Conservation (phyloP, 2,888 invertebrate genomes). For the Drosophila picticornis region DNA sequence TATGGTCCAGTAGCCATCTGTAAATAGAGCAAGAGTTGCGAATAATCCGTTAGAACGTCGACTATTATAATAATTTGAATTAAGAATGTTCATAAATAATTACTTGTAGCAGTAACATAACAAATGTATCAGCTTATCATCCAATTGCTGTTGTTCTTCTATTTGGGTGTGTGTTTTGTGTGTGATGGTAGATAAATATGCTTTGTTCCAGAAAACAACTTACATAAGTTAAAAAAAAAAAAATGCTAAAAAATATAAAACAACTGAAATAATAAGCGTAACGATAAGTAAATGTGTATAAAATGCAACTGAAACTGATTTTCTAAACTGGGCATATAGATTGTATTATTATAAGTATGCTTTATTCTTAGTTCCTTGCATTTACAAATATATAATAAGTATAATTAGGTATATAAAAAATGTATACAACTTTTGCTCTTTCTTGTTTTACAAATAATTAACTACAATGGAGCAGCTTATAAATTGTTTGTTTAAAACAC, state of each 20-base stretch:
- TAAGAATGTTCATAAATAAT: constrained; percentile 37
- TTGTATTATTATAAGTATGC: constrained; percentile 51
- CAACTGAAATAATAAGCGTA: not conserved
- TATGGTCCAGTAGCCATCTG: constrained; percentile 85
- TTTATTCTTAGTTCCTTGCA: constrained; percentile 73
- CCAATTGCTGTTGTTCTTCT: constrained; percentile 41
- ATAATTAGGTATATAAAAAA: constrained; percentile 50
- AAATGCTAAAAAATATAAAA: constrained; percentile 8
- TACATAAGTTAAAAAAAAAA: constrained; percentile 3
- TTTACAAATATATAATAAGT: constrained; percentile 49
- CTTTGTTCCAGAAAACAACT: constrained; percentile 1
- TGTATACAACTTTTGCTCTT: constrained; percentile 59
- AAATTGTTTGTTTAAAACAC: constrained; percentile 45
- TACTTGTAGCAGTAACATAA: constrained; percentile 63
- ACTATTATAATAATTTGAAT: not conserved
- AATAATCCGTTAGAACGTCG: constrained; percentile 9
- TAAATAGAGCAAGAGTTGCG: constrained; percentile 36
- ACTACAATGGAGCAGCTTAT: constrained; percentile 36
- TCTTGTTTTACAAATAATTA: constrained; percentile 19
- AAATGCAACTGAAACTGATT: not conserved
- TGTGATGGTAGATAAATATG: constrained; percentile 2
- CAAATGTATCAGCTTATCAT: constrained; percentile 48
- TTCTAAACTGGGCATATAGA: not conserved
- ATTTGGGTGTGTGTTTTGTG: constrained; percentile 16
- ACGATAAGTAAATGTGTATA: not conserved